Evolutionary conservation across 2,797 vertebrate genomes (phyloP), one percentile per base, ranked within the genome.

Genomic region (Leptatherina wallacei): DNA sequence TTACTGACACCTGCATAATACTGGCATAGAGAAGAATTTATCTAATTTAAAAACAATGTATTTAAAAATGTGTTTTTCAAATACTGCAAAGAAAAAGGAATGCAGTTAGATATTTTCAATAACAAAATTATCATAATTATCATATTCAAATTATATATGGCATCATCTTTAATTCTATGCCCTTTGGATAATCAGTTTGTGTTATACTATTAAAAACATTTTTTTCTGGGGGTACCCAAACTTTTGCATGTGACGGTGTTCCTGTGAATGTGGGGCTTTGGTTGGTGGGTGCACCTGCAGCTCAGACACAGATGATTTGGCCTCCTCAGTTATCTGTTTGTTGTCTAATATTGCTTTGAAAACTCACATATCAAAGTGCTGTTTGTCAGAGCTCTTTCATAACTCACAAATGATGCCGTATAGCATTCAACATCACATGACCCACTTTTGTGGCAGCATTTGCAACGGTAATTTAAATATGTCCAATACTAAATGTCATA

Each of bases 331-430:
- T n/a, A 69, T 59, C 29, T 6, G n/a, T 75, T 73, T 77, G 62
- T 77, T 38, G 66, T 82, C 61, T 75, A 40, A 1, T 2, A 44
- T 16, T 10, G 73, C 84, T 87, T 85, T 90, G 80, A 85, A 82
- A 71, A 64, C 71, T 70, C 38, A 40, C 20, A 59, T 76, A 79
- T 83, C 84, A 88, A 85, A 86, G 82, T 29, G 71, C 27, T 36
- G 72, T 51, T 61, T 38, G 33, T 73, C 58, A 57, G n/a, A 62
- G 30, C 75, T 80, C 69, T 74, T 84, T 77, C 13, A 69, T 61
- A 55, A 55, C 57, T 72, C 61, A 52, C 18, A 67, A 65, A 83
- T 59, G 71, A 61, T 54, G 51, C 8, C 61, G 62, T 78, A 72
- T 42, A 61, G 29, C 80, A 44, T 81, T 80, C 73, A 78, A 63